Evolutionary conservation across 2,113 vertebrate genomes (phyloP).

Genomic region (Hypomesus transpacificus): DNA sequence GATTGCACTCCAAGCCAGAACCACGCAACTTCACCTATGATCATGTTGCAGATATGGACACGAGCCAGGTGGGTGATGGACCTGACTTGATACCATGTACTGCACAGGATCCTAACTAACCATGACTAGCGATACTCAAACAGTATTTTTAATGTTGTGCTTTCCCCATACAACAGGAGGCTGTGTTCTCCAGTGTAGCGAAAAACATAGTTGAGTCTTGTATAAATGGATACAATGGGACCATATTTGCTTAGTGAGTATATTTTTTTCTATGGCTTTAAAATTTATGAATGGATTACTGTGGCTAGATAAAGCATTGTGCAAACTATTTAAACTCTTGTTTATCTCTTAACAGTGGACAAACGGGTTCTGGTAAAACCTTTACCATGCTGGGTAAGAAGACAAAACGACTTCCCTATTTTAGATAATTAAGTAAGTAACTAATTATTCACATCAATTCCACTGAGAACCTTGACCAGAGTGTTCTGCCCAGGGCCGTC

Average conservation of each 20-base stretch:
- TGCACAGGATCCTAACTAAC: background rate
- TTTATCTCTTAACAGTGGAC: constrained; percentile 77
- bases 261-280: background rate
- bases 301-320: background rate
- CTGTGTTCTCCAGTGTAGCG: constrained; percentile 87
- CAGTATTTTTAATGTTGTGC: background rate
- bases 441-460: too few relatives aligned
- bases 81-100: background rate
- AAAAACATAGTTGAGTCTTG: constrained; percentile 94
- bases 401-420: background rate
- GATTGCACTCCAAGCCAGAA: constrained; percentile 88
- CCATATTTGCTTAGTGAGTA: constrained; percentile 98
- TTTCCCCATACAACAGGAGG: constrained; percentile 71
- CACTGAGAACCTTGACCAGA: constrained; percentile 12
- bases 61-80: constrained; percentile 79
- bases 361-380: constrained; percentile 95
- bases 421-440: background rate
- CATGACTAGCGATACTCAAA: background rate
- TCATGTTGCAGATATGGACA: constrained; percentile 85
- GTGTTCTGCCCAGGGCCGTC: constrained; percentile 79
- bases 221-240: constrained; percentile 95
- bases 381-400: constrained; percentile 94
- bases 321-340: background rate
- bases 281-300: constrained; percentile 1
- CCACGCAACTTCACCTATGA: constrained; percentile 91